These are phyloP conservation scores for Sander vitreus DNA, from an alignment of 2,113 vertebrate genomes.

Conservation along the genomic window DNA sequence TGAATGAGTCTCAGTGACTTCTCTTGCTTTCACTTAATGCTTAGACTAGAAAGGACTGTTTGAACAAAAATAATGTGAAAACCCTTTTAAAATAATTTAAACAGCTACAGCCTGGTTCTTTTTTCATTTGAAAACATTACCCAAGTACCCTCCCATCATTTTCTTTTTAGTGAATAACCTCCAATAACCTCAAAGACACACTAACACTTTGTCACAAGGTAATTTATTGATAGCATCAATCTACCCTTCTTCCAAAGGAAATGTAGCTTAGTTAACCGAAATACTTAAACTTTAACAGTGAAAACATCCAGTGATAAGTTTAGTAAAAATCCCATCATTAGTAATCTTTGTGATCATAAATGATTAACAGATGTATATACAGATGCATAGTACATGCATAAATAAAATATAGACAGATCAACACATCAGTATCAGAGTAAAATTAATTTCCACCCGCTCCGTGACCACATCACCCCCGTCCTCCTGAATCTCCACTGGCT, in stretches of 20 bases:
- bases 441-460: too few relatives aligned
- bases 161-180: constrained; percentile 6
- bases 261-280: neutral
- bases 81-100: constrained; percentile 42
- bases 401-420: neutral
- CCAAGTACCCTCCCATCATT: neutral
- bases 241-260: neutral
- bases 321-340: neutral
- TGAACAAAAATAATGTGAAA: constrained; percentile 12
- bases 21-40: constrained; percentile 18
- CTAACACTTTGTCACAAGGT: too few relatives aligned
- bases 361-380: neutral
- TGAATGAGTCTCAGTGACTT: constrained; percentile 23
- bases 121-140: neutral
- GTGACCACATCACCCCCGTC: too few relatives aligned
- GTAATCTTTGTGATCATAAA: neutral
- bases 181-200: neutral
- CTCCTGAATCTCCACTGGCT: too few relatives aligned
- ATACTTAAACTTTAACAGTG: too few relatives aligned
- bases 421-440: neutral
- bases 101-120: neutral
- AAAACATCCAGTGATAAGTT: too few relatives aligned
- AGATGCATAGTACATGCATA: neutral
- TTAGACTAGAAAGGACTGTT: constrained; percentile 16
- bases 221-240: too few relatives aligned